A percentile compares a stretch with the other conserved stretches of the same genome.
Evolutionary conservation across 2,113 vertebrate species (phyloP).

Genomic region (Pachypanchax playfairii): DNA sequence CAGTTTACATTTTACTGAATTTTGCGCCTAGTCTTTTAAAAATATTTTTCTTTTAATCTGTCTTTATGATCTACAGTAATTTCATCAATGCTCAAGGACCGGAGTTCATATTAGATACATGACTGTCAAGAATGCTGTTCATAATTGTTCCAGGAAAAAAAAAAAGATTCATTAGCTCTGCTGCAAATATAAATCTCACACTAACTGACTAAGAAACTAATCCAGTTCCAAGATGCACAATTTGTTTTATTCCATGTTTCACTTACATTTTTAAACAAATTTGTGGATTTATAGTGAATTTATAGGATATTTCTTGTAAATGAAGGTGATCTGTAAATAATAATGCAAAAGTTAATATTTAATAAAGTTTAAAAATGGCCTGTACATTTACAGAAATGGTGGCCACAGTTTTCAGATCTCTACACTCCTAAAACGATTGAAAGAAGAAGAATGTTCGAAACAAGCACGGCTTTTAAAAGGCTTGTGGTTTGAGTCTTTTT

Average conservation of each 20-base stretch:
- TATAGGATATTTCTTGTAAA: too few relatives aligned
- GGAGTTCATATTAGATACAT: not conserved
- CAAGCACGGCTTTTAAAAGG: too few relatives aligned
- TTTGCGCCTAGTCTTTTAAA: not conserved
- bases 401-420: too few relatives aligned
- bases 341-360: too few relatives aligned
- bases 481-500: too few relatives aligned
- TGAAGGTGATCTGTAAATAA: too few relatives aligned
- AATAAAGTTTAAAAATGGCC: too few relatives aligned
- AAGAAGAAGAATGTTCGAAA: too few relatives aligned
- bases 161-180: not conserved
- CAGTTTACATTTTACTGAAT: not conserved
- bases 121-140: slow-evolving; percentile 7
- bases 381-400: too few relatives aligned
- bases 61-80: not conserved
- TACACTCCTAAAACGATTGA: too few relatives aligned
- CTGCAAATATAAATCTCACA: not conserved
- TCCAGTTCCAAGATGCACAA: not conserved
- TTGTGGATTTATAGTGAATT: too few relatives aligned
- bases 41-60: not conserved
- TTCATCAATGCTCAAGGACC: slow-evolving; percentile 4
- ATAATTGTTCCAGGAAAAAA: not conserved
- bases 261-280: too few relatives aligned
- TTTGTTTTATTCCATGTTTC: not conserved
- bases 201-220: not conserved